Evolutionary conservation across 1,140 invertebrate genomes (phyloP).

Genomic region (Carposina sasakii): DNA sequence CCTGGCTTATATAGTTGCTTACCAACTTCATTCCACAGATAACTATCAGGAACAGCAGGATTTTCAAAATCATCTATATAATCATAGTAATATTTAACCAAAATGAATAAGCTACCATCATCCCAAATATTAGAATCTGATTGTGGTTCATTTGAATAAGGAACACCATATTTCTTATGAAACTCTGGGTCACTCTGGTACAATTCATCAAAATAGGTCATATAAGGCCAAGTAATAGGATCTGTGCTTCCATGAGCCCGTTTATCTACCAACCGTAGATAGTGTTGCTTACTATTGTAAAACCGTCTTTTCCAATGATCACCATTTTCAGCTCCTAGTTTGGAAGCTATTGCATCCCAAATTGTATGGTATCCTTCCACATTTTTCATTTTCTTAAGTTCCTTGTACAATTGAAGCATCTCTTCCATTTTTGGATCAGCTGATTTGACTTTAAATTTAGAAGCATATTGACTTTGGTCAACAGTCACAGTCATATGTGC

Average conservation of each 20-base stretch:
- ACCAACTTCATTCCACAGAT: constrained; percentile 60
- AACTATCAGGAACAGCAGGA: constrained; percentile 47
- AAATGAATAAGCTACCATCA: constrained; percentile 41
- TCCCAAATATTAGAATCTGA: too few species aligned
- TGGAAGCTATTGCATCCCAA: constrained; percentile 52
- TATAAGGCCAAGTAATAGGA: constrained; percentile 53
- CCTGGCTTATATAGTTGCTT: constrained; percentile 46
- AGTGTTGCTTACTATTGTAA: constrained; percentile 60
- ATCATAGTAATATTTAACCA: constrained; percentile 59
- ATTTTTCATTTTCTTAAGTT: constrained; percentile 43
- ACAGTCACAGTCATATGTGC: too few species aligned
- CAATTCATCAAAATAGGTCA: constrained; percentile 55
- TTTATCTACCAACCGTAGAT: constrained; percentile 48
- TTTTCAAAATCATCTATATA: constrained; percentile 60
- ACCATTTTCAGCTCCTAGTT: constrained; percentile 45
- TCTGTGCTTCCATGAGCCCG: constrained; percentile 30
- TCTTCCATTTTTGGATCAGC: constrained; percentile 42
- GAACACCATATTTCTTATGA: constrained; percentile 36
- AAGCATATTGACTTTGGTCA: too few species aligned
- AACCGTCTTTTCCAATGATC: constrained; percentile 64
- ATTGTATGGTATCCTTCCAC: constrained; percentile 26
- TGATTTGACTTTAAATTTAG: too few species aligned
- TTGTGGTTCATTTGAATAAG: too few species aligned
- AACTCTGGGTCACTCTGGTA: constrained; percentile 52
- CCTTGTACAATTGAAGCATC: constrained; percentile 54